A percentile compares a stretch with the other conserved stretches of the same genome.
Conservation (phyloP, 23 tunicate genomes). For the Ciona savignyi region DNA sequence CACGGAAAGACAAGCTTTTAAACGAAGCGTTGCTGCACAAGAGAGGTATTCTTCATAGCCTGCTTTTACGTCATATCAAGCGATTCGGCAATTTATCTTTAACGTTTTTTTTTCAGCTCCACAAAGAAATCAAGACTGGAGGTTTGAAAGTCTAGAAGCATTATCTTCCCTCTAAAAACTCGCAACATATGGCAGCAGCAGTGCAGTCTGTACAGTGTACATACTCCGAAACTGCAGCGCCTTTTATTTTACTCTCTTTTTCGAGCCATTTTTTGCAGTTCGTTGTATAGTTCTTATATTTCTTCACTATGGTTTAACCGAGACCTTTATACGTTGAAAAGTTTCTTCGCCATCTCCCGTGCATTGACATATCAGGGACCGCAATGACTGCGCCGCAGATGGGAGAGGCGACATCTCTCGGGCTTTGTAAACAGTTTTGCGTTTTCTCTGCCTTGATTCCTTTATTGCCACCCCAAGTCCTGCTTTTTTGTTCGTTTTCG, state of each 20-base stretch:
- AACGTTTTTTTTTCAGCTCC: neutral
- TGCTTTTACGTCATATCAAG: too few species aligned
- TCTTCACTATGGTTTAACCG: neutral
- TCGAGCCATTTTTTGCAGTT: neutral
- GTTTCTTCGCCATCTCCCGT: too few species aligned
- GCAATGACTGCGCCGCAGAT: too few species aligned
- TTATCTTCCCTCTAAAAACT: neutral
- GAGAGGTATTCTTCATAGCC: too few species aligned
- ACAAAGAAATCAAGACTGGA: neutral
- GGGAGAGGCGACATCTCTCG: too few species aligned
- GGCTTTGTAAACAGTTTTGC: too few species aligned
- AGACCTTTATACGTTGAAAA: too few species aligned
- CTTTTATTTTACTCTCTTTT: neutral
- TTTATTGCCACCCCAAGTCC: neutral
- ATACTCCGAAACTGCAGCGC: neutral
- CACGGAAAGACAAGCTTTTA: slow-evolving; percentile 59
- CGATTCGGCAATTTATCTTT: neutral
- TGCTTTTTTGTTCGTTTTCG: neutral
- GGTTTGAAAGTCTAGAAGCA: neutral
- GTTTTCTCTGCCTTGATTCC: neutral
- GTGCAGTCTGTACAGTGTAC: neutral
- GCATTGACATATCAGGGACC: too few species aligned
- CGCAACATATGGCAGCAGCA: neutral
- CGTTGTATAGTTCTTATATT: neutral
- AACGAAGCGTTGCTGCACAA: slow-evolving; percentile 32